These are phyloP conservation scores for Armadillidium nasatum DNA, from an alignment of 1,140 invertebrate species.

Conservation along the genomic window DNA sequence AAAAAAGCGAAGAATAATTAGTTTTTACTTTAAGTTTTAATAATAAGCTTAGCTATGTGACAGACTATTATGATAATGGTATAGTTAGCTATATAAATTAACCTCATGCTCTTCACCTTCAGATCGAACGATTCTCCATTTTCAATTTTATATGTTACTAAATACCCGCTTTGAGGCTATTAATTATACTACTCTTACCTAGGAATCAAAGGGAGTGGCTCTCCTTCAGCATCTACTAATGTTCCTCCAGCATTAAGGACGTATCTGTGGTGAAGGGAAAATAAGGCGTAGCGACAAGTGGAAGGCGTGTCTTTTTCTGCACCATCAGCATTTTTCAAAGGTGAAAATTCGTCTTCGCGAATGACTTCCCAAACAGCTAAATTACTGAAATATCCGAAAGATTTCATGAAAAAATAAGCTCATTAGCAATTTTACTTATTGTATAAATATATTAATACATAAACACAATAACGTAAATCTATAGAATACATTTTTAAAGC, in stretches of 20 bases:
- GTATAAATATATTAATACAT: no score
- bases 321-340: slow-evolving; percentile 87
- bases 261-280: slow-evolving; percentile 75
- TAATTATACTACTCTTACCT: slow-evolving; percentile 48
- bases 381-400: slow-evolving; percentile 53
- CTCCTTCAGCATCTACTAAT: slow-evolving; percentile 55
- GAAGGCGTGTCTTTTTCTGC: slow-evolving; percentile 83
- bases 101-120: no score
- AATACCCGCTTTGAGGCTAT: no score
- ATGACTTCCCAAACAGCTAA: slow-evolving; percentile 92
- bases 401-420: background rate
- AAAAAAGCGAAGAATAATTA: no score
- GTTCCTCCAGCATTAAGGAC: slow-evolving; percentile 75
- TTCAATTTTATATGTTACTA: no score
- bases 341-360: slow-evolving; percentile 91
- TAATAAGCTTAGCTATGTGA: background rate
- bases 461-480: no score
- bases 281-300: slow-evolving; percentile 74
- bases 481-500: no score
- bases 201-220: slow-evolving; percentile 53
- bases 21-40: no score
- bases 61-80: no score
- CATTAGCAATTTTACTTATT: no score
- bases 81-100: no score
- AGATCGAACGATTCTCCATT: no score